These are phyloP conservation scores for Malurus melanocephalus DNA, from an alignment of 2,113 vertebrate species.

Conservation along the genomic window DNA sequence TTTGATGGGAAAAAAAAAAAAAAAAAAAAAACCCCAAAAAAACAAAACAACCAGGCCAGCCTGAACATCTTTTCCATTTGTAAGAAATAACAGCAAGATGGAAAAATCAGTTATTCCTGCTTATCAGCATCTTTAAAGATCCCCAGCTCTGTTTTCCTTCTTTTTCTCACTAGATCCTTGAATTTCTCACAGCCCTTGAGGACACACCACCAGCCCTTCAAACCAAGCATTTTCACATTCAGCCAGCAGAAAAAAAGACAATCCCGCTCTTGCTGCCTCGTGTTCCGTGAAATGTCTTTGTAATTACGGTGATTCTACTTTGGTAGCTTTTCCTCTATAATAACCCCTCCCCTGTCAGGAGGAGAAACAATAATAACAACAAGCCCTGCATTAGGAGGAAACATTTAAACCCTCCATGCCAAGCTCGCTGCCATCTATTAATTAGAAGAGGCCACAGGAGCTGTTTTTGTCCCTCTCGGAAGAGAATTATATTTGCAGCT, in stretches of 20 bases:
- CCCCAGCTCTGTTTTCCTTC: background rate
- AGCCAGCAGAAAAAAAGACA: background rate
- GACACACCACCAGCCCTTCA: background rate
- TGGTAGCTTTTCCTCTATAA: background rate
- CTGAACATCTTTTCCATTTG: background rate
- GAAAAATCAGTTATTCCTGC: background rate
- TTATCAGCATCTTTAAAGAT: background rate
- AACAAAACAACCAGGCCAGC: background rate
- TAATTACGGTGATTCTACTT: constrained; percentile 42
- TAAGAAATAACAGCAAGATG: background rate
- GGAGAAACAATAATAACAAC: constrained; percentile 3
- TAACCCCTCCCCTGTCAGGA: background rate
- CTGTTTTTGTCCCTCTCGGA: background rate
- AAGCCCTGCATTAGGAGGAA: background rate
- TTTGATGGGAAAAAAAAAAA: background rate
- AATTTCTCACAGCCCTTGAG: background rate
- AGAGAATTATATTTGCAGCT: background rate
- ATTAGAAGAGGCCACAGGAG: constrained; percentile 30
- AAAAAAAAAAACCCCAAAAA: background rate
- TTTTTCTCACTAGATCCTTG: background rate
- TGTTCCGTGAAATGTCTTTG: constrained; percentile 21
- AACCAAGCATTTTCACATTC: background rate
- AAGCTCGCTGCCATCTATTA: constrained; percentile 2
- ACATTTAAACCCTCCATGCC: background rate
- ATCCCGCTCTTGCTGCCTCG: background rate